These are phyloP conservation scores for Phycodurus eques DNA, from an alignment of 2,113 vertebrate genomes.

Conservation along the genomic window DNA sequence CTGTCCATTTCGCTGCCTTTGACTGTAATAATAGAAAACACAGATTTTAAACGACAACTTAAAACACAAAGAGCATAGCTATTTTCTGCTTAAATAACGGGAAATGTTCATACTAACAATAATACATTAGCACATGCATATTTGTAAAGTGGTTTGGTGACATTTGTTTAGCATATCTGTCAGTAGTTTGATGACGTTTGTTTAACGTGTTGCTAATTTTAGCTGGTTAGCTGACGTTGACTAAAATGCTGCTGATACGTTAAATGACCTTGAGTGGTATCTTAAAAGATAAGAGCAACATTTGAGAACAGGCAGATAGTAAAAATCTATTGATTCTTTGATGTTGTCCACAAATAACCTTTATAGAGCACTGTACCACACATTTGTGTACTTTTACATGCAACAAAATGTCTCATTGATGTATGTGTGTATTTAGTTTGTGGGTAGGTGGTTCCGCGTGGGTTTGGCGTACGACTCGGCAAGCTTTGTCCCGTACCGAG, in stretches of 20 bases:
- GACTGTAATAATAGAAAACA: background rate
- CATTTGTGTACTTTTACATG: background rate
- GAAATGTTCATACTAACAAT: background rate
- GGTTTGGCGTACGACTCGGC: conserved; percentile 72
- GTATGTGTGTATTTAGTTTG: conserved; percentile 57
- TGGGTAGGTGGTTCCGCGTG: conserved; percentile 73
- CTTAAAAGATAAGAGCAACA: background rate
- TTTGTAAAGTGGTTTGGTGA: too few species aligned
- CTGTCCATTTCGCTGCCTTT: background rate
- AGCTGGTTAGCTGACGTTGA: background rate
- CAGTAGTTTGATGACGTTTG: background rate
- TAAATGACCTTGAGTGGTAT: background rate
- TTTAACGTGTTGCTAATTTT: background rate
- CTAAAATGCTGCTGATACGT: background rate
- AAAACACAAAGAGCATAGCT: too few species aligned
- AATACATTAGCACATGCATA: too few species aligned
- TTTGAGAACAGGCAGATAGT: background rate
- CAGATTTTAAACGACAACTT: background rate
- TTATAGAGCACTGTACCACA: background rate
- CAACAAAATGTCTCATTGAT: background rate
- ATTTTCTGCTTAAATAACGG: background rate
- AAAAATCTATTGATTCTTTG: background rate
- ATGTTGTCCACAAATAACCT: background rate
- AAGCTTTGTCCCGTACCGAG: conserved; percentile 54
- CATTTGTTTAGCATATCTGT: too few species aligned